phyloP scores from a whole-genome alignment of 2,888 invertebrate genomes.

The Listrodromus nycthemerus region DNA sequence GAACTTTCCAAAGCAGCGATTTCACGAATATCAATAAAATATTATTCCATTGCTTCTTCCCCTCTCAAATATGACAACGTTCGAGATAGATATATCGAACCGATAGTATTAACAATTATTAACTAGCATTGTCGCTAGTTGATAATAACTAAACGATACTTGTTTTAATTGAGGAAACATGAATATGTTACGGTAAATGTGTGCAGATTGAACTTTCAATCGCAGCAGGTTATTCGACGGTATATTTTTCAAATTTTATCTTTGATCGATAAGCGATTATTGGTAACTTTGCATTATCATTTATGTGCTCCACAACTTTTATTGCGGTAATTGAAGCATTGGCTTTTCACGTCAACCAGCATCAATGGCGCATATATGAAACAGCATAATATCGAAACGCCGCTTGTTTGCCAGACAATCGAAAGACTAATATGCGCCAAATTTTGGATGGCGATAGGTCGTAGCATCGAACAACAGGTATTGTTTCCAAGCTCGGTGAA shows the following conservation, averaged over 20 bases:
- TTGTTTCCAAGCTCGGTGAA: background rate
- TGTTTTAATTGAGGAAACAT: background rate
- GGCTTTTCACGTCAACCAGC: slow-evolving; percentile 11
- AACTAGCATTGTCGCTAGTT: too few species aligned
- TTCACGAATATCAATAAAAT: too few species aligned
- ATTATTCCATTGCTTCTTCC: too few species aligned
- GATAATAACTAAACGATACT: too few species aligned
- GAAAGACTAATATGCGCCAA: background rate
- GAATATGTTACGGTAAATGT: background rate
- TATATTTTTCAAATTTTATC: background rate
- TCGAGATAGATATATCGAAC: too few species aligned
- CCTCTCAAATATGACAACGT: too few species aligned
- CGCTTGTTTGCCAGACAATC: background rate
- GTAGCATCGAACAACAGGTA: background rate
- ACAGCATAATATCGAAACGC: background rate
- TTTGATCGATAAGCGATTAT: background rate
- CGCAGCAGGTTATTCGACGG: background rate
- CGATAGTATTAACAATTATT: too few species aligned
- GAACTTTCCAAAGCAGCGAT: too few species aligned
- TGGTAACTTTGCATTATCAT: background rate
- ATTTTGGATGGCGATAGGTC: background rate
- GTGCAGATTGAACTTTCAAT: background rate
- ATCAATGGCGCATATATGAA: background rate
- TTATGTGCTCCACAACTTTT: background rate
- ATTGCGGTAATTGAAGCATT: slow-evolving; percentile 6